A percentile compares a stretch with the other conserved stretches of the same genome.
Conservation (phyloP, 2,113 vertebrate species). For the Sander vitreus region DNA sequence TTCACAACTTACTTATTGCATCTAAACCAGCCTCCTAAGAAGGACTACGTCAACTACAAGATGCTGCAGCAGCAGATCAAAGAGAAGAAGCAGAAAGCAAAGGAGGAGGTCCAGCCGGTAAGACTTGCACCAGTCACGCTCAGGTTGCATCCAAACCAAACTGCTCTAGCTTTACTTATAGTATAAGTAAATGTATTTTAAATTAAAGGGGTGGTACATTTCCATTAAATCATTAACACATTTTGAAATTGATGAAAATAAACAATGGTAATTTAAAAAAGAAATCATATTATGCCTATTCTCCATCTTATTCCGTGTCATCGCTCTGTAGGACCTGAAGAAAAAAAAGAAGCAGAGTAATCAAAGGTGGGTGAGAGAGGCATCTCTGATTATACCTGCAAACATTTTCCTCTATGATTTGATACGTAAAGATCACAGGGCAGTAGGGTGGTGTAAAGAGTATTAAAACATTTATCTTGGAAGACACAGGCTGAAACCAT, state of each 20-base stretch:
- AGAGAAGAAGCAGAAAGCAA: constrained; percentile 83
- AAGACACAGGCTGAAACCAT: not conserved
- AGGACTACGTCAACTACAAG: constrained; percentile 91
- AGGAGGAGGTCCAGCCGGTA: constrained; percentile 84
- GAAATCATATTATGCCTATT: not conserved
- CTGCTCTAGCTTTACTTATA: not conserved
- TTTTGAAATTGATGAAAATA: not conserved
- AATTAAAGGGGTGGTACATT: not conserved
- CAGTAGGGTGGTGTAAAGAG: not conserved
- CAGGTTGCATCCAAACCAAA: not conserved
- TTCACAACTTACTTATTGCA: not conserved
- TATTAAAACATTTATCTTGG: not conserved
- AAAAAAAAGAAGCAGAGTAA: constrained; percentile 86
- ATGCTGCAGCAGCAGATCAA: constrained; percentile 89
- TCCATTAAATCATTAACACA: not conserved
- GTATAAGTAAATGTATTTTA: not conserved
- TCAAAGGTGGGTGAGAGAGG: constrained; percentile 80
- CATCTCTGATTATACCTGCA: not conserved
- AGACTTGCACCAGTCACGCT: constrained; percentile 48
- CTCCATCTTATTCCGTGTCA: not conserved
- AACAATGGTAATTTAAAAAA: not conserved
- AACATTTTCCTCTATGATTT: not conserved
- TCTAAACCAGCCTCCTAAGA: constrained; percentile 89
- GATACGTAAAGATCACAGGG: not conserved
- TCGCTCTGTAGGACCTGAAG: constrained; percentile 77